Evolutionary conservation across 1,140 invertebrate genomes (phyloP).

Genomic region (Diorhabda sublineata): DNA sequence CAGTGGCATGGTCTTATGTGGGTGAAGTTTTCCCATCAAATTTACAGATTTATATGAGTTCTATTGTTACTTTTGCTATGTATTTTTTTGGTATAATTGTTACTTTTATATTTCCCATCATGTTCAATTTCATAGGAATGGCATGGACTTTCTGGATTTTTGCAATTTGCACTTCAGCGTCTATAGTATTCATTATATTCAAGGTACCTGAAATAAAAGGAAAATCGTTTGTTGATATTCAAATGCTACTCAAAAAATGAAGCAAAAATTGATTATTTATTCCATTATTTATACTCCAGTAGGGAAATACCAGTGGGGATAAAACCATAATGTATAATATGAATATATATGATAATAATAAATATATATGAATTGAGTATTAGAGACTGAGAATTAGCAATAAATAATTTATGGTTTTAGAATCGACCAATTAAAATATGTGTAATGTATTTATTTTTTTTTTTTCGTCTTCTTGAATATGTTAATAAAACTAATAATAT

Average conservation of each 20-base stretch:
- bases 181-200: neutral
- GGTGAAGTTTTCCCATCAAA: constrained; percentile 75
- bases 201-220: constrained; percentile 6
- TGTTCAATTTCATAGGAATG: neutral
- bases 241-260: neutral
- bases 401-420: too few species aligned
- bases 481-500: too few species aligned
- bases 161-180: neutral
- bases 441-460: too few species aligned
- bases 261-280: too few species aligned
- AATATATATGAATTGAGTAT: too few species aligned
- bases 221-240: constrained; percentile 6
- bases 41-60: constrained; percentile 52
- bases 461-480: too few species aligned
- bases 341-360: too few species aligned
- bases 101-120: constrained; percentile 3
- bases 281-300: too few species aligned
- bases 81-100: neutral
- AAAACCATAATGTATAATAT: too few species aligned
- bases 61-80: neutral
- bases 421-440: too few species aligned
- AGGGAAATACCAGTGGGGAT: too few species aligned
- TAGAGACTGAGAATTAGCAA: too few species aligned
- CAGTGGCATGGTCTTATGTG: constrained; percentile 78
- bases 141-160: constrained; percentile 7